Percentiles rank a stretch among this genome's conserved stretches.
Evolutionary conservation across 2,113 vertebrate genomes (phyloP).

Genomic region (Ochotona curzoniae): DNA sequence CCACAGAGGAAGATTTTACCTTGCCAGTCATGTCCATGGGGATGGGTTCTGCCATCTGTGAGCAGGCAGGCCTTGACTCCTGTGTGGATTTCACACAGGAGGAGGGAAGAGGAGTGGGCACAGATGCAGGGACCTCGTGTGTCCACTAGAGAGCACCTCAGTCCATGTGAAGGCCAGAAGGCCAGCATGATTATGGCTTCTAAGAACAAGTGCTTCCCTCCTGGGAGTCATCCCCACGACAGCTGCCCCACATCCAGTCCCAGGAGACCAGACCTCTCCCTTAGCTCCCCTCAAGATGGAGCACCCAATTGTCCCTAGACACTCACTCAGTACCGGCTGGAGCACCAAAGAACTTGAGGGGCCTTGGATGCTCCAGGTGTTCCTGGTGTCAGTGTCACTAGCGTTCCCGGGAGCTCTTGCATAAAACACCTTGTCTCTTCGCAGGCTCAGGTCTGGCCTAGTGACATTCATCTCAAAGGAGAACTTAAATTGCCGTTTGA

Average conservation of each 20-base stretch:
- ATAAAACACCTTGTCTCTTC: background rate
- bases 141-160: background rate
- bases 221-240: background rate
- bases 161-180: background rate
- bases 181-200: too few species aligned
- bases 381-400: too few species aligned
- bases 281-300: background rate
- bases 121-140: background rate
- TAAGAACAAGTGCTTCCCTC: too few species aligned
- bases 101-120: too few species aligned
- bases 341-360: background rate
- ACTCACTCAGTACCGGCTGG: background rate
- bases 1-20: background rate
- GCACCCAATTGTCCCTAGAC: background rate
- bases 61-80: too few species aligned
- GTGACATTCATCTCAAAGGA: background rate
- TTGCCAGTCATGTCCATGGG: background rate
- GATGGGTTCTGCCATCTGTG: too few species aligned
- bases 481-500: accelerated
- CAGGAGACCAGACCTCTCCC: background rate
- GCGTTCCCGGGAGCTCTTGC: too few species aligned
- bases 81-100: too few species aligned
- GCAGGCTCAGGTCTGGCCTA: too few species aligned
- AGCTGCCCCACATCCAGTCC: background rate
- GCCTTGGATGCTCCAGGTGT: too few species aligned